Conservation (phyloP, 2,113 vertebrate species). For the Pelobates fuscus region DNA sequence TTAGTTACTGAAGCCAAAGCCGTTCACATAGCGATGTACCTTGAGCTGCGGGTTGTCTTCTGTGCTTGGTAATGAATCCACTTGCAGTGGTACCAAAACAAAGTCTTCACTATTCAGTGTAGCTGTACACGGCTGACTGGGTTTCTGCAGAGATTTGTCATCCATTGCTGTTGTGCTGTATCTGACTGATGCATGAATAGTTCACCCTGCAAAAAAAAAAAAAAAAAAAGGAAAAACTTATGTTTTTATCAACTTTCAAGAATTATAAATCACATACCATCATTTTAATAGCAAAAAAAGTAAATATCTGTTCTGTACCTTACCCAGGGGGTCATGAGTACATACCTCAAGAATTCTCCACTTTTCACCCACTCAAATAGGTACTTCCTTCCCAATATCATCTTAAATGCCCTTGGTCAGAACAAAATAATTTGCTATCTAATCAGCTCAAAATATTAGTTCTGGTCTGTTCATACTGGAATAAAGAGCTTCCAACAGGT, state of each 20-base stretch:
- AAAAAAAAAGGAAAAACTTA: background rate
- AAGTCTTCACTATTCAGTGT: conserved; percentile 90
- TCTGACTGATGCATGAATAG: conserved; percentile 59
- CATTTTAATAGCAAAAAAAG: too few species aligned
- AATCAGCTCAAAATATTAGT: too few species aligned
- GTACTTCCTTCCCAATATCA: too few species aligned
- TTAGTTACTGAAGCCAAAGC: background rate
- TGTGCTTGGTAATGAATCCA: conserved; percentile 72
- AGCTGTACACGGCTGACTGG: conserved; percentile 79
- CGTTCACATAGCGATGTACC: conserved; percentile 62
- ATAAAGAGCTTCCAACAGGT: too few species aligned
- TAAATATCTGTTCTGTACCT: background rate
- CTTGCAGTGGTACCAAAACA: conserved; percentile 81
- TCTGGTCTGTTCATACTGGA: too few species aligned
- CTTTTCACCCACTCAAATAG: too few species aligned
- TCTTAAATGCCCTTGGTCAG: too few species aligned
- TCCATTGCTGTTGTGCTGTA: conserved; percentile 77
- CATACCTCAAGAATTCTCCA: too few species aligned
- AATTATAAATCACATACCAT: too few species aligned
- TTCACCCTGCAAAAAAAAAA: conserved; percentile 28
- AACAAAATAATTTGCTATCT: too few species aligned
- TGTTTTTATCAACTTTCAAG: too few species aligned
- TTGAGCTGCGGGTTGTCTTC: conserved; percentile 84
- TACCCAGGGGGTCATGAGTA: too few species aligned
- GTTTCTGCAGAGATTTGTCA: conserved; percentile 78